phyloP scores from a whole-genome alignment of 2,113 vertebrate species.

The Scortum barcoo region DNA sequence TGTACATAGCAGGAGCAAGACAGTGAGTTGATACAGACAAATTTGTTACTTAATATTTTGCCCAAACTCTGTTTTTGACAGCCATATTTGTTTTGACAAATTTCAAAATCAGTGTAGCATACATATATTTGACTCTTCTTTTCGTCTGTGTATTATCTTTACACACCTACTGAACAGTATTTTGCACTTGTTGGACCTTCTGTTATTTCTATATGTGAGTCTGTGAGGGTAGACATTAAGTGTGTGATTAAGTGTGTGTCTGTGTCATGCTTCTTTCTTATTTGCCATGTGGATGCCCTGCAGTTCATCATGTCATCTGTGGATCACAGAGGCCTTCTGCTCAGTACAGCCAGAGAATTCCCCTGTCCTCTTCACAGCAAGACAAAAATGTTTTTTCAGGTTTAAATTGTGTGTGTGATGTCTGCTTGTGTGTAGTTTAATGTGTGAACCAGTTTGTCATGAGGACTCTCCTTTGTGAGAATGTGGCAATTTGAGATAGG shows the following conservation, averaged over 20 bases:
- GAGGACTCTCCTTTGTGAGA: slow-evolving; percentile 15
- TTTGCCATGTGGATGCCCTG: slow-evolving; percentile 61
- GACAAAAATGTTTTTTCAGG: background rate
- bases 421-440: slow-evolving; percentile 26
- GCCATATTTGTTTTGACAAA: background rate
- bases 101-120: background rate
- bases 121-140: background rate
- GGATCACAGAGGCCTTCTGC: slow-evolving; percentile 54
- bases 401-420: slow-evolving; percentile 1
- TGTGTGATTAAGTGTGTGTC: slow-evolving; percentile 13
- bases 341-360: slow-evolving; percentile 34
- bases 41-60: background rate
- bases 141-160: background rate
- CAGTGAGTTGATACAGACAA: too few relatives aligned
- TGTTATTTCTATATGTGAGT: background rate
- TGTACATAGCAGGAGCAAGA: background rate
- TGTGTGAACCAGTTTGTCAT: slow-evolving; percentile 11
- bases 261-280: slow-evolving; percentile 23
- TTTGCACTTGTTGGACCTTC: background rate
- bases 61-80: too few relatives aligned
- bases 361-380: background rate
- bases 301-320: slow-evolving; percentile 70
- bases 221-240: background rate
- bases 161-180: rapidly evolving
- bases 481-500: slow-evolving; percentile 18